Percentiles rank a stretch among this genome's conserved stretches.
Evolutionary conservation across 2,113 vertebrate species (phyloP).

Genomic region (Phainopepla nitens): DNA sequence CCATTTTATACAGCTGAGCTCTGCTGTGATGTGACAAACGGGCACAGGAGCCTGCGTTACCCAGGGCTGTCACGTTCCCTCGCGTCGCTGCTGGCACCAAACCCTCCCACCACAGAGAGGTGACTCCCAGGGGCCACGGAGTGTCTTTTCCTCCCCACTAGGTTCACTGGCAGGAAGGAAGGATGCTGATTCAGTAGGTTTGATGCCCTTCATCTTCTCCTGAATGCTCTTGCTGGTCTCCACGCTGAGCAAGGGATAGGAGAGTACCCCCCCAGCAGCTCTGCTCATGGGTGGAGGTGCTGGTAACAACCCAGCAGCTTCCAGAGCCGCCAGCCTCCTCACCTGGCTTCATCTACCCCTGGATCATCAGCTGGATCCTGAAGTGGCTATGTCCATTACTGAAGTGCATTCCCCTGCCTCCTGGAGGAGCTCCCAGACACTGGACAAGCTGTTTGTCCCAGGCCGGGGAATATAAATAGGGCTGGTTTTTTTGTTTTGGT

Average conservation of each 20-base stretch:
- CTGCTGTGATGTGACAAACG: neutral
- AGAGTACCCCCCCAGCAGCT: neutral
- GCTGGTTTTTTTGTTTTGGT: neutral
- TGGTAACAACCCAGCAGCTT: neutral
- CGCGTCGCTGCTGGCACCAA: neutral
- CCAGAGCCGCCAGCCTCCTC: neutral
- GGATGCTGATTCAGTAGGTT: neutral
- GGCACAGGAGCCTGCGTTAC: neutral
- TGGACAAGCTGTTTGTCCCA: neutral
- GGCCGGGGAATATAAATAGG: neutral
- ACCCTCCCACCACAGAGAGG: neutral
- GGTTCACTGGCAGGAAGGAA: neutral
- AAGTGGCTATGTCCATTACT: neutral
- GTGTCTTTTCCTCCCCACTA: neutral
- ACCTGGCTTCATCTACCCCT: neutral
- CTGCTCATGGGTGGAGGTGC: neutral
- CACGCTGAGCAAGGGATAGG: fast-evolving
- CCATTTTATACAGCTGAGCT: constrained; percentile 28
- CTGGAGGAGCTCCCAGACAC: neutral
- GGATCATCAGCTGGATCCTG: neutral
- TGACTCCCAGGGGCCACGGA: fast-evolving
- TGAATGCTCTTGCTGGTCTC: neutral
- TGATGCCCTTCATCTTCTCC: neutral
- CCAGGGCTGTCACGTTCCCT: neutral
- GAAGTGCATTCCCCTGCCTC: neutral